Conservation (phyloP, 2,888 invertebrate species). For the Callimorpha dominula region DNA sequence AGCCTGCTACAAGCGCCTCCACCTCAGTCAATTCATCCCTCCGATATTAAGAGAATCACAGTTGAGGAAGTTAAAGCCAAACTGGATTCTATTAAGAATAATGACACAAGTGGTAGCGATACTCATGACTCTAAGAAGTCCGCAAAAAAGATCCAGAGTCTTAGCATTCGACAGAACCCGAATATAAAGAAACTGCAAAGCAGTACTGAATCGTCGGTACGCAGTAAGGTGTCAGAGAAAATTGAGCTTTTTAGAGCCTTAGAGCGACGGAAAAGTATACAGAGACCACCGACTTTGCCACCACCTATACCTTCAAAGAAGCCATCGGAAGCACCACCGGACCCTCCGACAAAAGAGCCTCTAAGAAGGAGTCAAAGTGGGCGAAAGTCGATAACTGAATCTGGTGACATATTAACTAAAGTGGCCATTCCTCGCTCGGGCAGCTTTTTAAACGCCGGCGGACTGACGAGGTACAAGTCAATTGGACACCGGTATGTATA, state of each 20-base stretch:
- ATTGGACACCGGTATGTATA: slow-evolving; percentile 88
- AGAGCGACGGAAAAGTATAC: slow-evolving; percentile 80
- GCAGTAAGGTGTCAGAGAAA: slow-evolving; percentile 84
- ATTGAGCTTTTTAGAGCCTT: slow-evolving; percentile 82
- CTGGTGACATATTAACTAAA: slow-evolving; percentile 94
- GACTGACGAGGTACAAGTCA: slow-evolving; percentile 91
- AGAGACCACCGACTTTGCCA: slow-evolving; percentile 81
- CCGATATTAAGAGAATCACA: slow-evolving; percentile 79
- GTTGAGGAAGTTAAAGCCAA: slow-evolving; percentile 87
- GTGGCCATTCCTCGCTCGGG: slow-evolving; percentile 95
- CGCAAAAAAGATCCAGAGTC: slow-evolving; percentile 58
- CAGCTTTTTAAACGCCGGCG: slow-evolving; percentile 94
- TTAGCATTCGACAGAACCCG: slow-evolving; percentile 47
- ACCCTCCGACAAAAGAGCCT: slow-evolving; percentile 69
- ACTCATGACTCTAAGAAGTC: slow-evolving; percentile 86
- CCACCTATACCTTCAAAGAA: slow-evolving; percentile 82
- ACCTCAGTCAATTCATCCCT: slow-evolving; percentile 67
- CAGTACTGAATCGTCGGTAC: slow-evolving; percentile 78
- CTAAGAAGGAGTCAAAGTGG: slow-evolving; percentile 81
- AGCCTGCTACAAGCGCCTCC: slow-evolving; percentile 84
- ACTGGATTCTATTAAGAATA: slow-evolving; percentile 81
- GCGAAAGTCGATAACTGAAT: slow-evolving; percentile 83
- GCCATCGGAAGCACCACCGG: slow-evolving; percentile 60
- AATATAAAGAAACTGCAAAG: slow-evolving; percentile 63
- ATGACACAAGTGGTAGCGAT: slow-evolving; percentile 80